Conservation (phyloP, 1,140 invertebrate genomes). For the Leptinotarsa lineolata region DNA sequence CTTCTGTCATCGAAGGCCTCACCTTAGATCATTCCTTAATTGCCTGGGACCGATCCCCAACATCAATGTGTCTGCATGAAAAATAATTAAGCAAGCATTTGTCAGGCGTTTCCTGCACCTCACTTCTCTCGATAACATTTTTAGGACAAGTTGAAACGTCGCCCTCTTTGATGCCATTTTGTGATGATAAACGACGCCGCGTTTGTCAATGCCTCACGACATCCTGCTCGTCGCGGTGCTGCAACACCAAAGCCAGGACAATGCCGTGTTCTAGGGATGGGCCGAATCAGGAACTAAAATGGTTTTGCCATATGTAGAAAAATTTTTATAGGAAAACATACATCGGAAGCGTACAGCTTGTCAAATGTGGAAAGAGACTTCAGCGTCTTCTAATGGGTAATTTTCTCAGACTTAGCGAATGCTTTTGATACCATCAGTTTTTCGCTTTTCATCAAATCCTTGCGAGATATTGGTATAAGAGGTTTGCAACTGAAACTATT, state of each 20-base stretch:
- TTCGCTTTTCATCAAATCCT: no score
- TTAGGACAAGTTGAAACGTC: constrained; percentile 30
- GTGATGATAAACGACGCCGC: constrained; percentile 38
- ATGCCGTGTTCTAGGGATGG: not conserved
- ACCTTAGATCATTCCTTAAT: constrained; percentile 45
- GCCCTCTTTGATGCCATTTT: constrained; percentile 36
- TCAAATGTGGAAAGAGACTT: no score
- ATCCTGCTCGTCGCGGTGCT: constrained; percentile 31
- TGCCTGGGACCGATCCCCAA: constrained; percentile 34
- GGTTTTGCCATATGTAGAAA: no score
- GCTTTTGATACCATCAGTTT: no score
- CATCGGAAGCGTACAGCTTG: no score
- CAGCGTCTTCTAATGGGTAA: no score
- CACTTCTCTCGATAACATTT: constrained; percentile 30
- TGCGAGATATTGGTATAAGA: no score
- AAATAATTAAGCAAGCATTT: constrained; percentile 54
- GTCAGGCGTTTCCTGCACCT: constrained; percentile 49
- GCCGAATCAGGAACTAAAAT: no score
- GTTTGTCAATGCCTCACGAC: constrained; percentile 37
- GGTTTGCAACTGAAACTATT: no score
- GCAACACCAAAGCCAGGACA: not conserved
- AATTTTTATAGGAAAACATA: no score
- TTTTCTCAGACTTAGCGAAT: no score
- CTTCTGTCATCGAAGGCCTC: not conserved
- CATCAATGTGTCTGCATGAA: constrained; percentile 51